Evolutionary conservation across 2,888 invertebrate genomes (phyloP).

Genomic region (Conus canariensis): DNA sequence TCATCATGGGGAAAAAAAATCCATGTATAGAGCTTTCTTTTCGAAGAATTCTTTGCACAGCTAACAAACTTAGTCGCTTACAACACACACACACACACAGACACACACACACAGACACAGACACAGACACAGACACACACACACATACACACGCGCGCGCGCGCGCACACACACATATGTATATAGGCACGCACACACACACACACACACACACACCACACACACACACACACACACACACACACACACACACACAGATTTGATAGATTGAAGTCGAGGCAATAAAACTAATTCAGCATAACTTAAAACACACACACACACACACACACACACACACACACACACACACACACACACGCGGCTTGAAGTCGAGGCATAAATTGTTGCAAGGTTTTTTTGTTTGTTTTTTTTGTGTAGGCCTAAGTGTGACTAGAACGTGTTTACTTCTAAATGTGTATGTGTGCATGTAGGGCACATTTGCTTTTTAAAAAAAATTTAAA

Average conservation of each 20-base stretch:
- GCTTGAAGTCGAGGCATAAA: no score
- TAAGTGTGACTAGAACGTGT: no score
- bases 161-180: background rate
- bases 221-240: background rate
- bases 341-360: background rate
- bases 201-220: conserved; percentile 2
- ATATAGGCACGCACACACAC: background rate
- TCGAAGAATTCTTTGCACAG: no score
- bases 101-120: conserved; percentile 6
- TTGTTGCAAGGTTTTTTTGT: no score
- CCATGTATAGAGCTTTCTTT: no score
- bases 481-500: no score
- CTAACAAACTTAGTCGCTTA: no score
- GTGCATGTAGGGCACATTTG: no score
- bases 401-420: no score
- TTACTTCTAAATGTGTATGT: no score
- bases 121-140: background rate
- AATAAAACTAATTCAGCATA: background rate
- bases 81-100: background rate
- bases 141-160: background rate
- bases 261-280: background rate
- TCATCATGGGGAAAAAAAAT: background rate
- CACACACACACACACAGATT: background rate
- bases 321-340: no score
- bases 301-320: background rate